Base-by-base conservation (phyloP, 2,888 invertebrate genomes). In the Agriopis leucophaearia region DNA sequence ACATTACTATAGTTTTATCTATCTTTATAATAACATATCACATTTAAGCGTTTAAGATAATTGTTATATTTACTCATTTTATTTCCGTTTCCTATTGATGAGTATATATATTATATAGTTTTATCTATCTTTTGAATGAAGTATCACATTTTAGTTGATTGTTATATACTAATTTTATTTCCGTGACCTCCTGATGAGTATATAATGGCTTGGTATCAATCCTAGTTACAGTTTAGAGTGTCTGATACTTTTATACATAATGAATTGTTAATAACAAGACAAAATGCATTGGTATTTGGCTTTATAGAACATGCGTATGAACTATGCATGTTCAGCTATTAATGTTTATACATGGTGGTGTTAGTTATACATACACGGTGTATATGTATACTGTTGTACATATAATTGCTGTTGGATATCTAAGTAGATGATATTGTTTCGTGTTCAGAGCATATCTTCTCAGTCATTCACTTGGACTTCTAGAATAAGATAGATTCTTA, bases 211-310 rank as follows among this genome's bases (percentile, higher is more conserved):
- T 74, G 64, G 54, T 62, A 66, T 72, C 13, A 72, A 71, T 72
- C 70, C 50, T 75, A 73, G 73, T 70, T 59, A 75, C 76, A 72
- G 74, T 71, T 57, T 76, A 76, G 72, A 69, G 66, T 75, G 72
- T 75, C 73, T 68, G 56, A 72, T 74, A 74, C 66, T 71, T 76
- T 72, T 74, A 74, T 86, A 87, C 86, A 81, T 81, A 84, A 85
- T 75, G 69, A 75, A 76, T 75, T 77, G 73, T 90, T 91, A 91
- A 89, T 91, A 90, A 91, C 90, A 90, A 85, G 80, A 86, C 86
- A 86, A 90, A 88, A 94, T 94, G 94, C 94, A 94, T 94, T 94
- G 94, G 94, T 94, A 94, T 90, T 92, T 93, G 94, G 94, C 94
- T 94, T 94, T 94, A 94, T 92, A 86, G 90, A 90, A 91, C 92